Evolutionary conservation across 2,797 vertebrate genomes (phyloP).

Genomic region (Pangasius krempfi): DNA sequence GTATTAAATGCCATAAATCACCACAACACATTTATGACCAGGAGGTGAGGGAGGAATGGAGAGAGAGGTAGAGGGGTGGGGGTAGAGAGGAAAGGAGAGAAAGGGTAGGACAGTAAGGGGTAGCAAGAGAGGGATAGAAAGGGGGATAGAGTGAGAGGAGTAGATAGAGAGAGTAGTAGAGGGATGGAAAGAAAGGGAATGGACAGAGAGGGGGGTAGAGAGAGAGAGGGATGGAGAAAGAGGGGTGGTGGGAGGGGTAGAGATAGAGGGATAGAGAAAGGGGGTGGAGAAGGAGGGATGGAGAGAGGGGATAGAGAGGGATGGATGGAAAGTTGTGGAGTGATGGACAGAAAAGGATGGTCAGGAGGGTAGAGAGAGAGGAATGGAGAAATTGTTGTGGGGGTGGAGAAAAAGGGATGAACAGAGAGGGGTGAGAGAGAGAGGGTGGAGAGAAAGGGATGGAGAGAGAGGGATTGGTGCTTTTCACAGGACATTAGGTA

Average conservation of each 20-base stretch:
- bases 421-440: neutral
- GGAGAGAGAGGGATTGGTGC: neutral
- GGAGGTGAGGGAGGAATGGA: neutral
- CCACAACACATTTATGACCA: neutral
- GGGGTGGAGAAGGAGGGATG: neutral
- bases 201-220: neutral
- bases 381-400: neutral
- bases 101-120: neutral
- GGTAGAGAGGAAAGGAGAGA: neutral
- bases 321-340: neutral
- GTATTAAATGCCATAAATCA: neutral
- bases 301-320: neutral
- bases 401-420: neutral
- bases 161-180: neutral
- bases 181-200: neutral
- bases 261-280: neutral
- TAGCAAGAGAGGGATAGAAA: neutral
- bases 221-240: neutral
- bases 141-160: neutral
- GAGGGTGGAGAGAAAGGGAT: neutral
- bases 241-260: neutral
- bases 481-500: conserved; percentile 13
- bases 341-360: neutral
- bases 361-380: neutral
- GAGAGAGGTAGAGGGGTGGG: neutral